Percentiles rank a stretch among this genome's conserved stretches.
phyloP scores from a whole-genome alignment of 2,797 vertebrate genomes.

The Malacoraja senta region DNA sequence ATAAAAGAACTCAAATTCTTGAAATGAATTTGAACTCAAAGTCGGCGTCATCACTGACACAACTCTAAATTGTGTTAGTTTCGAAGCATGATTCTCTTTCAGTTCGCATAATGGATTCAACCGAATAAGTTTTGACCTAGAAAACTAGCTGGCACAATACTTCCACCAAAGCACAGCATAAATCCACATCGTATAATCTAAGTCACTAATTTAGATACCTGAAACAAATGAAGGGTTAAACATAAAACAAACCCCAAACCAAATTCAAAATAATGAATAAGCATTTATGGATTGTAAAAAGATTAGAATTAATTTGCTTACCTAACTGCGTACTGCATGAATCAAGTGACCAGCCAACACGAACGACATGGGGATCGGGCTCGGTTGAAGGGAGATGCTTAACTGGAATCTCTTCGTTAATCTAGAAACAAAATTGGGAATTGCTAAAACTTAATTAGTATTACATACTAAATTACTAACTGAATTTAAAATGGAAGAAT shows the following conservation, averaged over 20 bases:
- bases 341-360: conserved; percentile 90
- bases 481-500: not conserved
- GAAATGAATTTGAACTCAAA: not conserved
- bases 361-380: conserved; percentile 84
- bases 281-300: not conserved
- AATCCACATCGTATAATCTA: not conserved
- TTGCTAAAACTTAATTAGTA: not conserved
- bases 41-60: not conserved
- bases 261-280: not conserved
- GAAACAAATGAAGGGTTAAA: not conserved
- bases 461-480: not conserved
- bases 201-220: not conserved
- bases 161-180: not conserved
- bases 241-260: not conserved
- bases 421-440: conserved; percentile 54
- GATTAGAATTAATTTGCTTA: conserved; percentile 49
- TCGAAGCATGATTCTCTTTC: not conserved
- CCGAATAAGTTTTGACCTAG: not conserved
- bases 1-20: not conserved
- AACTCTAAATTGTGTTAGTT: not conserved
- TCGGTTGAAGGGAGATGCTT: conserved; percentile 82
- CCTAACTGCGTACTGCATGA: conserved; percentile 85
- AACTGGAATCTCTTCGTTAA: conserved; percentile 85
- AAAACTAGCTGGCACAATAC: not conserved
- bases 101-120: not conserved